Evolutionary conservation across 1,140 invertebrate genomes (phyloP).

Genomic region (Dendroctonus valens): DNA sequence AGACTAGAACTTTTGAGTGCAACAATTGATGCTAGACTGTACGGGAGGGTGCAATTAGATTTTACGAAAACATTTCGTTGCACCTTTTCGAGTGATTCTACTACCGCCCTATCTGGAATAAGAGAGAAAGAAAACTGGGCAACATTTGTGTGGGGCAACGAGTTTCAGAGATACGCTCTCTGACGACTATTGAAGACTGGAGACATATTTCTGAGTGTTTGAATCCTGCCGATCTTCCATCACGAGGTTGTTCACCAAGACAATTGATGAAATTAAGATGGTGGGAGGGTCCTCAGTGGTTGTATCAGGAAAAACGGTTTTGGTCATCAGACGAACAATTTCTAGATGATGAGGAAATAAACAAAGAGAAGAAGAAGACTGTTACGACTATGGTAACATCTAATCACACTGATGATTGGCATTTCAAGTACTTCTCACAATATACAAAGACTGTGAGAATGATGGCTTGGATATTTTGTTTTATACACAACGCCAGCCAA

Average conservation of each 20-base stretch:
- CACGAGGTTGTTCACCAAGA: slow-evolving; percentile 45
- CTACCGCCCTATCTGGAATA: slow-evolving; percentile 42
- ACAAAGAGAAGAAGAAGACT: slow-evolving; percentile 25
- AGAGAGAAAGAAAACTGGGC: slow-evolving; percentile 32
- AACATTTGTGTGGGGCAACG: slow-evolving; percentile 42
- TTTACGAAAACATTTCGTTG: neutral
- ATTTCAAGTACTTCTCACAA: slow-evolving; percentile 32
- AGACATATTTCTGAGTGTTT: slow-evolving; percentile 45
- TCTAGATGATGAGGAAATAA: neutral
- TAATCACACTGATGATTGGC: slow-evolving; percentile 2
- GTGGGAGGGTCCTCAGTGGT: slow-evolving; percentile 48
- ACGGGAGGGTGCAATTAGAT: too few relatives aligned
- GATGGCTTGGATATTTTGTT: slow-evolving; percentile 39
- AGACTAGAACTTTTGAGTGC: too few relatives aligned
- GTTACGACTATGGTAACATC: slow-evolving; percentile 1
- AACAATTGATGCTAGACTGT: too few relatives aligned
- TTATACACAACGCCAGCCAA: too few relatives aligned
- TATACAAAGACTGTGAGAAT: slow-evolving; percentile 41
- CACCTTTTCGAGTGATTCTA: slow-evolving; percentile 35
- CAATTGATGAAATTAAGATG: slow-evolving; percentile 45
- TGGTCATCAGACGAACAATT: slow-evolving; percentile 36
- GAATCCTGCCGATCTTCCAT: slow-evolving; percentile 52
- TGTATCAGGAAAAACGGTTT: slow-evolving; percentile 42
- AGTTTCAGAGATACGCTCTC: slow-evolving; percentile 42
- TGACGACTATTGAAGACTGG: slow-evolving; percentile 42